These are phyloP conservation scores for Charaxes varanes DNA, from an alignment of 1,140 invertebrate genomes.

Conservation along the genomic window DNA sequence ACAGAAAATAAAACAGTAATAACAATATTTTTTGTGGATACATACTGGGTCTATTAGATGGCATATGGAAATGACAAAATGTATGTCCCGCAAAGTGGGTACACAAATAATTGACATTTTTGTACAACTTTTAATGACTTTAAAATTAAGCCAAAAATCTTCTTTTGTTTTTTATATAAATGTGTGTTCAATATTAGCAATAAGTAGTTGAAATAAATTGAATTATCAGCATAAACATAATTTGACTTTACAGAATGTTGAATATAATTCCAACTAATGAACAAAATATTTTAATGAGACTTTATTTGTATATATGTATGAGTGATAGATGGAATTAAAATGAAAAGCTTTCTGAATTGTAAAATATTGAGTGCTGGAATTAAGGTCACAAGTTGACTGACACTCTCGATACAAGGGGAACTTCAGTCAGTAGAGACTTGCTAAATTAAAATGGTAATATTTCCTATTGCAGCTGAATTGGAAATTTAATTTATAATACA, in stretches of 20 bases:
- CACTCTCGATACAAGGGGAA: too few species aligned
- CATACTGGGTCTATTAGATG: too few species aligned
- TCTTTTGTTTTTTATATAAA: constrained; percentile 37
- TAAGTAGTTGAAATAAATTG: constrained; percentile 49
- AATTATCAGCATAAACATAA: constrained; percentile 14
- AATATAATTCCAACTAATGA: constrained; percentile 51
- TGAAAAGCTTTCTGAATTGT: too few species aligned
- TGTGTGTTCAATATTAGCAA: constrained; percentile 59
- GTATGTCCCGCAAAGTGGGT: too few species aligned
- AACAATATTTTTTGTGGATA: constrained; percentile 27
- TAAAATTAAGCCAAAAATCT: constrained; percentile 61
- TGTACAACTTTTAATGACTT: constrained; percentile 34
- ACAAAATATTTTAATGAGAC: constrained; percentile 38
- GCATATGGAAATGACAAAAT: too few species aligned
- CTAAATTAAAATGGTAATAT: too few species aligned
- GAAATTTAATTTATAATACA: too few species aligned
- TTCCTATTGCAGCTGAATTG: too few species aligned
- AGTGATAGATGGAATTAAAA: not conserved
- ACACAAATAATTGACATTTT: constrained; percentile 32
- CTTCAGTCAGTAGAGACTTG: too few species aligned
- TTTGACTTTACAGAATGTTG: constrained; percentile 30
- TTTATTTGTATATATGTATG: constrained; percentile 38
- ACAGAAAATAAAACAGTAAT: constrained; percentile 14
- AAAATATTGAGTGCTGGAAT: too few species aligned
- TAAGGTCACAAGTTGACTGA: too few species aligned